Conservation (phyloP, 2,113 vertebrate species). For the Pangasianodon hypophthalmus region DNA sequence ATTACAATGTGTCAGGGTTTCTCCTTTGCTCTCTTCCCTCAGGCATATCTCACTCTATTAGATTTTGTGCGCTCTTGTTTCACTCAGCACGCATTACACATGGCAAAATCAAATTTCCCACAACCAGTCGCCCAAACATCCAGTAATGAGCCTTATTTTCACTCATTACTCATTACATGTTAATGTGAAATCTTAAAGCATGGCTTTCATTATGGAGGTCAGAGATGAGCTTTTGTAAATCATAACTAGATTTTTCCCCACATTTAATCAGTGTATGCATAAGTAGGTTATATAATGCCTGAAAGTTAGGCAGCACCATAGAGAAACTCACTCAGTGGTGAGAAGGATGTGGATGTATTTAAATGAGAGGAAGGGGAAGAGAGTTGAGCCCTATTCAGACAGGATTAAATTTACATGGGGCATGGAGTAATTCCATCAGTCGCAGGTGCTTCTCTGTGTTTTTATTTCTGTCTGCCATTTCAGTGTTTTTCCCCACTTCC, state of each 20-base stretch:
- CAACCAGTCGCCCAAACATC: conserved; percentile 16
- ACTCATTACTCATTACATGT: background rate
- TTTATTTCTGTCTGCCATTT: background rate
- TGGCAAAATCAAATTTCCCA: conserved; percentile 14
- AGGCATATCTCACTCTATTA: background rate
- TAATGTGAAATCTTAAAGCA: background rate
- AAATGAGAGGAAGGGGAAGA: background rate
- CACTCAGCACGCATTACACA: conserved; percentile 24
- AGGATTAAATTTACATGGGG: background rate
- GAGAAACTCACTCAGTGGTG: background rate
- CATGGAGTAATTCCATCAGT: background rate
- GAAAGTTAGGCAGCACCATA: background rate
- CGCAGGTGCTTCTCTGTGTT: background rate
- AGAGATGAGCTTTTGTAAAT: conserved; percentile 21
- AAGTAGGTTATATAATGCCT: no score
- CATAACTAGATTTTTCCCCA: background rate
- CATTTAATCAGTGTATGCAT: background rate
- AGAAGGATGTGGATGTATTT: background rate
- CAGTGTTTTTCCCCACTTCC: background rate
- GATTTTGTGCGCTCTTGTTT: conserved; percentile 6
- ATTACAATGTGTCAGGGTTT: conserved; percentile 4
- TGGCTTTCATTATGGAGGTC: background rate
- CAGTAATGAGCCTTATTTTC: conserved; percentile 14
- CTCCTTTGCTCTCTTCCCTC: background rate
- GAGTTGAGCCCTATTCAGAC: background rate